phyloP scores from a whole-genome alignment of 2,113 vertebrate genomes.

The Dromas ardeola region DNA sequence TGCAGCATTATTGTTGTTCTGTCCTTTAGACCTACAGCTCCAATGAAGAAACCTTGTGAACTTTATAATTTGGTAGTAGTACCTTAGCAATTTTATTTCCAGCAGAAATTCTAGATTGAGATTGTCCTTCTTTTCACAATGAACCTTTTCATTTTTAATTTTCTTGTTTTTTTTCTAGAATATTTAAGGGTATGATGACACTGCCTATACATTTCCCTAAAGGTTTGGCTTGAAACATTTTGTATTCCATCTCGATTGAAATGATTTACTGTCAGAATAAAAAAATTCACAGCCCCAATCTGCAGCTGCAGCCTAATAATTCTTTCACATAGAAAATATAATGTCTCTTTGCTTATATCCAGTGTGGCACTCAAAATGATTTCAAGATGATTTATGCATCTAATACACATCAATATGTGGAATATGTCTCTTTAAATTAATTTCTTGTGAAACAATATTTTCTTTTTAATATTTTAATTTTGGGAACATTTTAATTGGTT shows the following conservation, averaged over 20 bases:
- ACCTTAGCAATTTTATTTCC: background rate
- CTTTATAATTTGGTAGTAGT: background rate
- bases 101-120: background rate
- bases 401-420: background rate
- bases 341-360: constrained; percentile 7
- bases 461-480: constrained; percentile 19
- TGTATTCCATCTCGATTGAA: constrained; percentile 12
- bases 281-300: background rate
- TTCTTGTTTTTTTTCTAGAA: background rate
- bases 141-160: background rate
- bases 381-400: background rate
- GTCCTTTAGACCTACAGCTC: background rate
- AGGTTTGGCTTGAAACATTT: constrained; percentile 1
- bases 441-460: background rate
- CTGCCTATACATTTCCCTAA: background rate
- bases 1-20: background rate
- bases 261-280: constrained; percentile 42
- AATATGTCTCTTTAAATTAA: constrained; percentile 4
- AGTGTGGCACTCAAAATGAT: background rate
- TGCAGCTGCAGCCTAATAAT: constrained; percentile 33
- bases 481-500: background rate
- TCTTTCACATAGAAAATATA: constrained; percentile 31
- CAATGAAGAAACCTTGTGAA: background rate
- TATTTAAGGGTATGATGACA: background rate
- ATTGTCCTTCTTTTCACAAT: background rate